Evolutionary conservation across 2,113 vertebrate species (phyloP).

Genomic region (Siniperca knerii): DNA sequence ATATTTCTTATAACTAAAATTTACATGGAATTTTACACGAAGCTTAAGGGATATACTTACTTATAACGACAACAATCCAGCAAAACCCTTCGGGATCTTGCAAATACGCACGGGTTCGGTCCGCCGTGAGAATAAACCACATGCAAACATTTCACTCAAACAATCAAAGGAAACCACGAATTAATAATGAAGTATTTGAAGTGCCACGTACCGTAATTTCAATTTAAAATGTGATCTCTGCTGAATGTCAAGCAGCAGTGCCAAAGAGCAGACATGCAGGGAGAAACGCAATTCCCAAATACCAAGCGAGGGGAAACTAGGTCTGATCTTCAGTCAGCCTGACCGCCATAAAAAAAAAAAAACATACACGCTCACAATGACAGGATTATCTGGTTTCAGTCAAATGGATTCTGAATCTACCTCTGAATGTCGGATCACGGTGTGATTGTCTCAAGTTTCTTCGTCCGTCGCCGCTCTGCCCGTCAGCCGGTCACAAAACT

Average conservation of each 20-base stretch:
- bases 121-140: slow-evolving; percentile 26
- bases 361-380: not conserved
- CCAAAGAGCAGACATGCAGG: slow-evolving; percentile 37
- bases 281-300: slow-evolving; percentile 55
- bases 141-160: not conserved
- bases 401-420: slow-evolving; percentile 54
- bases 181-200: not conserved
- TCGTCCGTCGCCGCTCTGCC: slow-evolving; percentile 56
- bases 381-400: not conserved
- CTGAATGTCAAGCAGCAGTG: slow-evolving; percentile 34
- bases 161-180: not conserved
- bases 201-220: not conserved
- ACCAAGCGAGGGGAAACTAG: slow-evolving; percentile 54
- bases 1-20: not conserved
- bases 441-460: slow-evolving; percentile 67
- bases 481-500: slow-evolving; percentile 72
- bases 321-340: slow-evolving; percentile 57
- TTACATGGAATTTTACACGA: not conserved
- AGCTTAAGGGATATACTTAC: slow-evolving; percentile 10
- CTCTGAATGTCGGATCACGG: slow-evolving; percentile 64
- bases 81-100: slow-evolving; percentile 3
- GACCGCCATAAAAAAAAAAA: slow-evolving; percentile 10
- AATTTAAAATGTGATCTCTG: not conserved
- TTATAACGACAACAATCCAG: slow-evolving; percentile 8
- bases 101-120: slow-evolving; percentile 59